Conservation (phyloP, 2,113 vertebrate species). For the Eptesicus fuscus region DNA sequence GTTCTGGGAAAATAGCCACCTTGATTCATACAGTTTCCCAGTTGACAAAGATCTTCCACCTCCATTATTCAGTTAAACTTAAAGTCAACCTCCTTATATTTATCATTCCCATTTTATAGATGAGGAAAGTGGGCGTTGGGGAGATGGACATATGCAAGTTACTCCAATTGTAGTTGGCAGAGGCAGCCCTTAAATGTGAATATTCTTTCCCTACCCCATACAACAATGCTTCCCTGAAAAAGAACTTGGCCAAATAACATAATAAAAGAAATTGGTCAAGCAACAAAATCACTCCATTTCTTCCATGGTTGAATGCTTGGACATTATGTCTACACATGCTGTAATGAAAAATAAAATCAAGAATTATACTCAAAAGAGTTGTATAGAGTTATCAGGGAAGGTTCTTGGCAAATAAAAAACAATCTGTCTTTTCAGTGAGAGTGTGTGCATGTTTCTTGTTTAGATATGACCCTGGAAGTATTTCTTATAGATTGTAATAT, state of each 20-base stretch:
- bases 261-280: not conserved
- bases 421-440: not conserved
- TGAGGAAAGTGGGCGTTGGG: not conserved
- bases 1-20: not conserved
- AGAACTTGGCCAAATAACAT: not conserved
- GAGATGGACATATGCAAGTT: not conserved
- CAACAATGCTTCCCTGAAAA: not conserved
- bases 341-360: slow-evolving; percentile 24
- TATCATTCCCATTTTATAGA: not conserved
- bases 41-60: not conserved
- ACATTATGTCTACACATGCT: not conserved
- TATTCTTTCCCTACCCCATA: not conserved
- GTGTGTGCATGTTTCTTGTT: not conserved
- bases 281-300: not conserved
- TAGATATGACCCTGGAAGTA: not conserved
- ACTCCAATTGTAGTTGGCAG: not conserved
- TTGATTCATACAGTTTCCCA: not conserved
- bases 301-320: not conserved
- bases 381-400: not conserved
- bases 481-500: not conserved
- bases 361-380: slow-evolving; percentile 8
- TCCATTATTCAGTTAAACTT: not conserved
- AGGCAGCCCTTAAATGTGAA: not conserved
- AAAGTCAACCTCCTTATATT: not conserved
- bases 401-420: not conserved